Conservation (phyloP, 2,797 vertebrate genomes). For the Eulemur albifrons region DNA sequence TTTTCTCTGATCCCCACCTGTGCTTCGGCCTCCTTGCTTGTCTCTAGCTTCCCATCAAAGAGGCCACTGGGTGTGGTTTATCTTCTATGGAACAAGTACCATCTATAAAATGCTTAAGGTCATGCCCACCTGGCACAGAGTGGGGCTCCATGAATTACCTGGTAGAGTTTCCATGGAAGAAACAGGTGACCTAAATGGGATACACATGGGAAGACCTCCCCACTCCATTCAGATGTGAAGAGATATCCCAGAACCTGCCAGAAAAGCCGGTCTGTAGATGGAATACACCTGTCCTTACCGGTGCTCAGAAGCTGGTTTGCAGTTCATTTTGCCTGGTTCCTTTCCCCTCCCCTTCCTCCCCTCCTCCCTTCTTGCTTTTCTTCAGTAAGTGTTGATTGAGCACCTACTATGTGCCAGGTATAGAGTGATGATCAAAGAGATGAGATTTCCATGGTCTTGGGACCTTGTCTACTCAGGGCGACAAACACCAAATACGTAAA, state of each 20-base stretch:
- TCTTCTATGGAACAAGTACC: fast-evolving
- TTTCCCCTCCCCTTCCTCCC: neutral
- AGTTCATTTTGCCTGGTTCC: neutral
- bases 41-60: neutral
- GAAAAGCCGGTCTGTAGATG: neutral
- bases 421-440: neutral
- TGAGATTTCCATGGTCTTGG: neutral
- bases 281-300: neutral
- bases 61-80: neutral
- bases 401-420: neutral
- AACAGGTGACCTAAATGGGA: neutral
- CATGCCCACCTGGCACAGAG: neutral
- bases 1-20: neutral
- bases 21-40: neutral
- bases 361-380: neutral
- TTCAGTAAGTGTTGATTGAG: neutral
- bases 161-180: neutral
- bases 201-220: neutral
- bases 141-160: neutral
- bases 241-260: neutral
- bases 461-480: neutral
- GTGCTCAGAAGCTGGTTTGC: neutral
- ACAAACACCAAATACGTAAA: neutral
- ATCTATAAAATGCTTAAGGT: neutral
- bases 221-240: neutral